These are phyloP conservation scores for Capitella teleta DNA, from an alignment of 1,140 invertebrate species.

Conservation along the genomic window DNA sequence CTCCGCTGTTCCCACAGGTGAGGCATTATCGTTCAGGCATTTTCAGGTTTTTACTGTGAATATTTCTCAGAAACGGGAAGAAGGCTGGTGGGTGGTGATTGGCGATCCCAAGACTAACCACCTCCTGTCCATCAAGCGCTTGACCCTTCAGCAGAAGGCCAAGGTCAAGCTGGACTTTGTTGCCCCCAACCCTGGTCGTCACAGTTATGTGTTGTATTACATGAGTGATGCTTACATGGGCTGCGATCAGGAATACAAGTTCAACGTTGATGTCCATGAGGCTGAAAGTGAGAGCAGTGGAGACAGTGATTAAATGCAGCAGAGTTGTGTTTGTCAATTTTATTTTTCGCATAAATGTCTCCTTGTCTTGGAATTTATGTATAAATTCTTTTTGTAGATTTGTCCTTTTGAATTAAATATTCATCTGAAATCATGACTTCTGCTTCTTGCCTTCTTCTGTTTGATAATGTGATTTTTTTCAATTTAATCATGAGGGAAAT, in stretches of 20 bases:
- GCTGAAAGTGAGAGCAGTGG: constrained; percentile 36
- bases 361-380: not conserved
- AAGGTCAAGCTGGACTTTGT: constrained; percentile 92
- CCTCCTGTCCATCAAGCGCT: constrained; percentile 86
- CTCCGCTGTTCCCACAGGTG: constrained; percentile 92
- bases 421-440: no score
- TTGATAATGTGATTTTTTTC: no score
- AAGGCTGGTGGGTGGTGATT: constrained; percentile 99
- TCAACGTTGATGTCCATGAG: constrained; percentile 62
- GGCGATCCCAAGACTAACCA: constrained; percentile 91
- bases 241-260: constrained; percentile 61
- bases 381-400: not conserved
- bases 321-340: not conserved
- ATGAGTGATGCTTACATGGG: constrained; percentile 99
- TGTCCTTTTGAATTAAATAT: not conserved
- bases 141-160: constrained; percentile 85
- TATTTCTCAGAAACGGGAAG: constrained; percentile 73
- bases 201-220: constrained; percentile 91
- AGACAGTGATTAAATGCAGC: not conserved
- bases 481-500: no score
- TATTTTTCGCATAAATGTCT: not conserved
- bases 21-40: not conserved
- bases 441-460: no score
- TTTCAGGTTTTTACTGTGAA: not conserved
- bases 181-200: constrained; percentile 61